A percentile compares a stretch with the other conserved stretches of the same genome.
phyloP scores from a whole-genome alignment of 2,797 vertebrate genomes.

The Rhynchonycteris naso region DNA sequence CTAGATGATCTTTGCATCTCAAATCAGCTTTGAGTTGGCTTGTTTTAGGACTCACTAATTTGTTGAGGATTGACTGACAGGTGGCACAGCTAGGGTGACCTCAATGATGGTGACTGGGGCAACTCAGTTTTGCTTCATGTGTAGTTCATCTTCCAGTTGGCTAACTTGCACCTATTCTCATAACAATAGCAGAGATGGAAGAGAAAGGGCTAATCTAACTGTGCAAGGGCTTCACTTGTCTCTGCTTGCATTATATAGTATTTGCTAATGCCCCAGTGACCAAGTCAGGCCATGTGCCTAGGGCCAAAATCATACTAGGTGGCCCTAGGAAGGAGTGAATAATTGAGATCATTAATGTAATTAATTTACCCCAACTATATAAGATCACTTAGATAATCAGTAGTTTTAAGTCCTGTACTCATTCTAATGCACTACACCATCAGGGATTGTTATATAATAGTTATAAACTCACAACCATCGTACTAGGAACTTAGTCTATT shows the following conservation, averaged over 20 bases:
- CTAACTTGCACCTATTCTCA: background rate
- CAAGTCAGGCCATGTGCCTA: background rate
- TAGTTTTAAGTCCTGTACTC: background rate
- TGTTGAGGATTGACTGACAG: background rate
- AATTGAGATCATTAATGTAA: background rate
- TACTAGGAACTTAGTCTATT: background rate
- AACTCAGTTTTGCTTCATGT: background rate
- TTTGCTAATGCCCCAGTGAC: background rate
- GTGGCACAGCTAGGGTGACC: background rate
- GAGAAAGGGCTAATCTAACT: background rate
- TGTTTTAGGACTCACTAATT: background rate
- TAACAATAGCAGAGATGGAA: background rate
- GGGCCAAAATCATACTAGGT: background rate
- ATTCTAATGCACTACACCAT: background rate
- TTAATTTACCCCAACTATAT: background rate
- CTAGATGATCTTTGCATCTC: background rate
- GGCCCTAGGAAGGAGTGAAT: background rate
- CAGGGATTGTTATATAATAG: background rate
- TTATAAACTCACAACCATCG: background rate
- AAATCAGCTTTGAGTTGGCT: background rate
- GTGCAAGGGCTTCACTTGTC: background rate
- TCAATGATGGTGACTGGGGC: background rate
- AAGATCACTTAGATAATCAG: background rate
- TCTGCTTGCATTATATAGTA: background rate
- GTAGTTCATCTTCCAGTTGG: background rate